A percentile compares a stretch with the other conserved stretches of the same genome.
phyloP scores from a whole-genome alignment of 2,797 vertebrate species.

The Intellagama lesueurii region DNA sequence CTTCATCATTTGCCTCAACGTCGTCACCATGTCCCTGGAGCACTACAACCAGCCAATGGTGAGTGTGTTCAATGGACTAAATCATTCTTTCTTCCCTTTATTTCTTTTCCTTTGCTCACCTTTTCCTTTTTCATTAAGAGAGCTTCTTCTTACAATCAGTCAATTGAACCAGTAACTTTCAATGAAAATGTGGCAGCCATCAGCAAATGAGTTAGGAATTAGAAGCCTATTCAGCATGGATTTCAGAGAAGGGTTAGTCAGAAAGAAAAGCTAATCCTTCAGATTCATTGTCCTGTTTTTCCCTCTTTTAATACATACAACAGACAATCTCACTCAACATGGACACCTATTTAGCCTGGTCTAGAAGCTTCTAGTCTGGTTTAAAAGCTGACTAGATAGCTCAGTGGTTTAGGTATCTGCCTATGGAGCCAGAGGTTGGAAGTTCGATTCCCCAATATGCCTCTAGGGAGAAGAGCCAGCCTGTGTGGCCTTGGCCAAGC shows the following conservation, averaged over 20 bases:
- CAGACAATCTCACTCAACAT: background rate
- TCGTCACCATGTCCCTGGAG: slow-evolving; percentile 98
- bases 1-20: slow-evolving; percentile 98
- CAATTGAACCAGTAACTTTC: too few species aligned
- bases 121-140: slow-evolving; percentile 12
- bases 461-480: too few species aligned
- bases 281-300: background rate
- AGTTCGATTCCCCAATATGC: too few species aligned
- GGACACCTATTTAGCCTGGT: background rate
- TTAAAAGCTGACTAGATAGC: too few species aligned
- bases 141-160: background rate
- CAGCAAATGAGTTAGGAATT: background rate
- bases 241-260: background rate
- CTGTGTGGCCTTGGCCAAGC: too few species aligned
- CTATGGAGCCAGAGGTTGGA: too few species aligned
- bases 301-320: background rate
- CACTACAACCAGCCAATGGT: slow-evolving; percentile 97
- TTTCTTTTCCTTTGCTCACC: background rate
- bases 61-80: slow-evolving; percentile 65
- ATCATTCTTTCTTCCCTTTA: background rate
- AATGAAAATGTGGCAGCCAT: background rate
- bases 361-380: background rate
- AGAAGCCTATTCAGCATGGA: background rate
- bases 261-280: slow-evolving; percentile 6
- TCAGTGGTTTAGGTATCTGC: too few species aligned